Conservation (phyloP, 1,140 invertebrate species). For the Drosophila persimilis region DNA sequence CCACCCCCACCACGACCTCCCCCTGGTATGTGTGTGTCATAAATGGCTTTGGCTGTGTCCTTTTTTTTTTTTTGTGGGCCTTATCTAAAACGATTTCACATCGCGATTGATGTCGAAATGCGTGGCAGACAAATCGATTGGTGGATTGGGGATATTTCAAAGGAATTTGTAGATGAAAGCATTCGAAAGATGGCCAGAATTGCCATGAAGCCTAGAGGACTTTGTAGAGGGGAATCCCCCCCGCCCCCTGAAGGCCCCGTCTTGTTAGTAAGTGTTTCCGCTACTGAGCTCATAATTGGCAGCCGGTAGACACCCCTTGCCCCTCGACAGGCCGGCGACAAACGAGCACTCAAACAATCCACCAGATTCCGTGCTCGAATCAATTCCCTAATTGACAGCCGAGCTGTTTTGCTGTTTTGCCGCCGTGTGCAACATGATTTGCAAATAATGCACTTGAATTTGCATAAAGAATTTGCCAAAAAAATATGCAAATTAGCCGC, state of each 20-base stretch:
- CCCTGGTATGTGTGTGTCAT: constrained; percentile 17
- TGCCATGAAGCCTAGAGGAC: too few species aligned
- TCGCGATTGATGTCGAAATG: constrained; percentile 39
- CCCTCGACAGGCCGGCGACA: not conserved
- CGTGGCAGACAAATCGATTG: constrained; percentile 37
- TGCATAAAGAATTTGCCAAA: constrained; percentile 64
- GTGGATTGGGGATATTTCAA: constrained; percentile 7
- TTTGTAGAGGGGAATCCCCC: too few species aligned
- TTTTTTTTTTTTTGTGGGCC: not conserved
- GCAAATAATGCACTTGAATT: constrained; percentile 82
- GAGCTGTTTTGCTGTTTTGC: constrained; percentile 57
- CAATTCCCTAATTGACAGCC: constrained; percentile 70
- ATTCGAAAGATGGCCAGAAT: too few species aligned
- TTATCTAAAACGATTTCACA: constrained; percentile 50
- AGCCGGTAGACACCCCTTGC: too few species aligned
- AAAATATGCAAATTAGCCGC: constrained; percentile 72
- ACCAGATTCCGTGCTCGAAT: constrained; percentile 15
- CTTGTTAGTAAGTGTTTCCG: constrained; percentile 31
- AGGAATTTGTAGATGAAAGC: too few species aligned
- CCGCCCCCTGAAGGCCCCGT: not conserved
- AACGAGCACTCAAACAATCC: constrained; percentile 62
- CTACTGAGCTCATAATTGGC: constrained; percentile 67
- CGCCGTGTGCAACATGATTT: constrained; percentile 70
- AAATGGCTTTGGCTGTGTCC: constrained; percentile 28
- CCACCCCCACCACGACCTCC: too few species aligned